A percentile compares a stretch with the other conserved stretches of the same genome.
These are phyloP conservation scores for Thermophis baileyi DNA, from an alignment of 2,113 vertebrate genomes.

Conservation along the genomic window DNA sequence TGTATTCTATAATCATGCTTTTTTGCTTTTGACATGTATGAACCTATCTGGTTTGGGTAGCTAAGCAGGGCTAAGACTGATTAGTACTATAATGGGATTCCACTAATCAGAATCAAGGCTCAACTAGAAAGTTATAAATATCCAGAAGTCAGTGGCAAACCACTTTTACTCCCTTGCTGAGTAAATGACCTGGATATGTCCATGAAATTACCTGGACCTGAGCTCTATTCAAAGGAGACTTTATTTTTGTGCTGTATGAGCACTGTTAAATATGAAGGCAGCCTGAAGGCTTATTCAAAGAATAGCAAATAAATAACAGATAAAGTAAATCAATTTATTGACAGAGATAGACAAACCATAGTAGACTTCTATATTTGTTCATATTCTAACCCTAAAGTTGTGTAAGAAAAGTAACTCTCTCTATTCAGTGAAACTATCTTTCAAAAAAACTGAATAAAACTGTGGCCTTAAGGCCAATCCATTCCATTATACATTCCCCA, in stretches of 20 bases:
- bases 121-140: not conserved
- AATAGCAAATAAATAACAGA: not conserved
- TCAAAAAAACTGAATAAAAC: not conserved
- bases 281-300: not conserved
- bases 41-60: not conserved
- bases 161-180: not conserved
- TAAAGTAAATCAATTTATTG: not conserved
- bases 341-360: not conserved
- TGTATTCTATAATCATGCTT: not conserved
- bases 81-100: not conserved
- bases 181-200: not conserved
- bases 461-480: not conserved
- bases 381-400: not conserved
- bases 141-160: not conserved
- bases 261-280: not conserved
- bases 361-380: not conserved
- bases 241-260: not conserved
- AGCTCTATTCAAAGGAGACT: not conserved
- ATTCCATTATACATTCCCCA: not conserved
- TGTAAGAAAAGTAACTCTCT: not conserved
- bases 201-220: not conserved
- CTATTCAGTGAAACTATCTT: not conserved
- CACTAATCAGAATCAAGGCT: not conserved
- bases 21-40: not conserved
- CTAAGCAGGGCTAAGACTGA: not conserved